Evolutionary conservation across 1,140 invertebrate species (phyloP), one percentile per base, ranked within the genome.

Genomic region (Heliconius melpomene): DNA sequence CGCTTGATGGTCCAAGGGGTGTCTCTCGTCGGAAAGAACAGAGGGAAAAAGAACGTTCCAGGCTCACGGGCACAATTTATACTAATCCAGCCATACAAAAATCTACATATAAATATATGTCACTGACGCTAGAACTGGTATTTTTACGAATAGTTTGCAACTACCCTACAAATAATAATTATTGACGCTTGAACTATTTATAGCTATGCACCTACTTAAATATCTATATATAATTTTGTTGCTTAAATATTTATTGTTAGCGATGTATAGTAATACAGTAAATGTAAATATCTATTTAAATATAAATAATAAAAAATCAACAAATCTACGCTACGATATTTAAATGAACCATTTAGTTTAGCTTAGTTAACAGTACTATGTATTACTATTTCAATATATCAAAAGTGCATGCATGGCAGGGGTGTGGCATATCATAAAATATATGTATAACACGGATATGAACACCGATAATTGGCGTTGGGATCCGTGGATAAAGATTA

Each of bases 41-140:
- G 32, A 6, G 0, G 32, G 7, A 77, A n/a, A 82, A 82, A 82
- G 83, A 84, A 82, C 29, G 26, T 79, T 84, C 83, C 32, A 82
- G 81, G 52, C 26, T 46, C 2, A 71, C 74, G 72, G 36, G 75
- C 79, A 75, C 79, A 76, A 77, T 83, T 74, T 83, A 79, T 83
- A 83, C 71, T 66, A 66, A 26, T 60, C 38, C 40, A 79, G 40
- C 40, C 16, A 50, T 74, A 70, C 40, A 46, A 70, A 40, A 70
- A 70, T 77, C 40, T 77, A 36, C 32, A 36, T 36, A 77, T 77
- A 77, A 32, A 66, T 75, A 54, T 75, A 75, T 75, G 60, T 66
- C 26, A 66, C 60, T 66, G 16, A 29, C 26, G 29, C 29, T 29
- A 66, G 60, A 66, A 66, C 60, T 66, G 60, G 60, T 66, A 66